Evolutionary conservation across 1,140 invertebrate genomes (phyloP).

Genomic region (Ptiloglossa arizonensis): DNA sequence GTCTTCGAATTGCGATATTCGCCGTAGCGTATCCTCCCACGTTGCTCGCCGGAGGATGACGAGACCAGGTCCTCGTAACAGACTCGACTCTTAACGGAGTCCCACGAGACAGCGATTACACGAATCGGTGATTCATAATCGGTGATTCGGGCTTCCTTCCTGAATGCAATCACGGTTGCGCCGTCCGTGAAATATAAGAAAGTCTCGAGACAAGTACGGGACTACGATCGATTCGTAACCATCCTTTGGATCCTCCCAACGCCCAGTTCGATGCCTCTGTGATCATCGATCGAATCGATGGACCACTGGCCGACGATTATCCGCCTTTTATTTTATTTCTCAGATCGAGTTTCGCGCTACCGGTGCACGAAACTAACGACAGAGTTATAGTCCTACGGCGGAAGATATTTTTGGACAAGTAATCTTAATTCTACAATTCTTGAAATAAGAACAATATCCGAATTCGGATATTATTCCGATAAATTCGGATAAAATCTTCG

Average conservation of each 20-base stretch:
- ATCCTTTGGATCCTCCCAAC: too few species aligned
- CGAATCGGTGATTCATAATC: constrained; percentile 63
- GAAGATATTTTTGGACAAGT: not conserved
- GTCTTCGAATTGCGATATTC: constrained; percentile 48
- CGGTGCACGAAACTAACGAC: too few species aligned
- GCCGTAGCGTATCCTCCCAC: constrained; percentile 49
- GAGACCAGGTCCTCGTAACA: constrained; percentile 6
- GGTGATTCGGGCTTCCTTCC: constrained; percentile 54
- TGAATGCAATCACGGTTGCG: constrained; percentile 38
- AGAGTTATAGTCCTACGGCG: not conserved
- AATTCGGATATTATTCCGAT: too few species aligned
- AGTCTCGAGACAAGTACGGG: not conserved
- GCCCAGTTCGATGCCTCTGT: too few species aligned
- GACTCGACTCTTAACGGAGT: constrained; percentile 18
- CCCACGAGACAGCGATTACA: constrained; percentile 55
- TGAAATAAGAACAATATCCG: too few species aligned
- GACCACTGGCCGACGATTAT: too few species aligned
- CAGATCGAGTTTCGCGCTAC: too few species aligned
- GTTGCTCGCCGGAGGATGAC: constrained; percentile 51
- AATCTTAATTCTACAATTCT: not conserved
- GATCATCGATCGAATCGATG: too few species aligned
- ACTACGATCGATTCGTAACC: too few species aligned
- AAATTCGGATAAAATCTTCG: too few species aligned
- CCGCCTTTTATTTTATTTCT: too few species aligned
- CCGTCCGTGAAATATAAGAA: constrained; percentile 17